Base-by-base conservation (phyloP, 2,113 vertebrate species). In the Ammodramus savannarum region DNA sequence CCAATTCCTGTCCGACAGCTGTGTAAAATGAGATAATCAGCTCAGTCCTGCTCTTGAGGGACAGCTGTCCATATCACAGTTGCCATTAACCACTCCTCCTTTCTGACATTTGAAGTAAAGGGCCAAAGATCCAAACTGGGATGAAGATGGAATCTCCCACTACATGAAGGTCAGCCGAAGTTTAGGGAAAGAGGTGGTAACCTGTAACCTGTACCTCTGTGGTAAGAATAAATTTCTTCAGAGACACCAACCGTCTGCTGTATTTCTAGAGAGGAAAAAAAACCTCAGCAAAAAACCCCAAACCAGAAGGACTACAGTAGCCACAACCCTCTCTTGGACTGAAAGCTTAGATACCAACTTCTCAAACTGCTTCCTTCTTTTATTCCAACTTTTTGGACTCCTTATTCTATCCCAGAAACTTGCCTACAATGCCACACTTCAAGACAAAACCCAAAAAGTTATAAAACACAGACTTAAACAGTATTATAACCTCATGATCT, bases 1-100 rank as follows among this genome's bases (percentile, higher is more conserved):
- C 25, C 21, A 84, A 78, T 72, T 94, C 69, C 77, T 78, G 52
- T 36, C 69, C 79, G 65, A 80, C 81, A 96, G 87, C 87, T 94
- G 73, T 38, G 77, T 87, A 84, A 95, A 90, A 88, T 63, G 87
- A 96, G 87, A 81, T 85, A 83, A 79, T 62, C 51, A 85, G 39
- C 52, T 61, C 71, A 77, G 71, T 52, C 34, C 41, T 63, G 76
- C 85, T 92, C 67, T 87, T 95, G 86, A 95, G 58, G 44, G 86
- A 93, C 80, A 95, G 80, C 79, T 91, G 91, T 71, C 89, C 31
- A 5, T 62, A 93, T 76, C 88, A 66, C 86, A 79, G 63, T 69
- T 66, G 69, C 67, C 65, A 84, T 73, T 55, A 83, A 66, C 39
- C 63, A 67, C n/a, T 61, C 52, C 59, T 87, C 48, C 58, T 72